Base-by-base conservation (phyloP, 2,797 vertebrate genomes). In the Eulemur rubriventer region DNA sequence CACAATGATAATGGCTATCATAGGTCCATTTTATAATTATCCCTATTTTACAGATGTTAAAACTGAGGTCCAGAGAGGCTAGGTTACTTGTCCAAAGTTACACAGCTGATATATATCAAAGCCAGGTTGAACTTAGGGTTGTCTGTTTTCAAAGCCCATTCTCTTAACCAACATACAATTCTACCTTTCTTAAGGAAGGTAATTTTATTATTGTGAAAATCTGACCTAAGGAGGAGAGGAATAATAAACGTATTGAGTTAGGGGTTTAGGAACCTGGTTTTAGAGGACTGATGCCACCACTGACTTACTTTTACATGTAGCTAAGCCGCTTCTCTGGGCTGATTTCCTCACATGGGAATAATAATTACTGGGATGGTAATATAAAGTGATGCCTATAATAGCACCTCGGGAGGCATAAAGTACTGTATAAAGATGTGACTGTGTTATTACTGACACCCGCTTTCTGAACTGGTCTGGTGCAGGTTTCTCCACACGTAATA, bases 171-270 rank as follows among this genome's bases (percentile, higher is more conserved):
- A 6, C 30, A n/a, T 8, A 9, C 22, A 46, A 5, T 48, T 16
- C 43, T 24, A 26, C 35, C 24, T 88, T 96, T 80, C 33, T 86
- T 69, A 89, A 89, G 43, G 86, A 79, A 73, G 89, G 50, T 22
- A n/a, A 43, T 63, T 55, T 91, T 89, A 50, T 97, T 78, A 67
- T 50, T 65, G 81, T 90, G 75, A 69, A 69, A 94, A 69, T 13
- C 50, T 92, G 63, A n/a, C 78, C 30, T 70, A 82, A n/a, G 18
- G 57, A 83, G 20, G 17, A 18, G 1, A 18, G 70, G 41, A 46
- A 59, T 78, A 95, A 43, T 86, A 20, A 59, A 94, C 70, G 17
- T 57, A 22, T 46, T 35, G 57, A 65, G 28, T 67, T 75, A 16
- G n/a, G 52, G 57, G 24, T 89, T 89, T 78, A 35, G 78, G 30